A percentile compares a stretch with the other conserved stretches of the same genome.
phyloP scores from a whole-genome alignment of 2,888 invertebrate species.

The Drosophila peninsularis region DNA sequence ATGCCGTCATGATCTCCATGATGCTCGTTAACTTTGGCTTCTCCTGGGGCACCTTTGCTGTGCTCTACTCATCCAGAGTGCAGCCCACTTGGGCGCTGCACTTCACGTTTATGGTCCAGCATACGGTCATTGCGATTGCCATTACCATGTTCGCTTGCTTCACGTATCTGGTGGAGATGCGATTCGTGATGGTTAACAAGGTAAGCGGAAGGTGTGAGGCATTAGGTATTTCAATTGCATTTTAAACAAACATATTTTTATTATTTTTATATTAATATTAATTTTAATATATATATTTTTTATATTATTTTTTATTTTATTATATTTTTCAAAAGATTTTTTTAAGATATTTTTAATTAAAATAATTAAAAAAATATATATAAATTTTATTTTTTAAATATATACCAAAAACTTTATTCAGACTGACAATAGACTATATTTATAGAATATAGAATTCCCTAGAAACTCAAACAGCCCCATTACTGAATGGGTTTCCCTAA shows the following conservation, averaged over 20 bases:
- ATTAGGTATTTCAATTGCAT: too few relatives aligned
- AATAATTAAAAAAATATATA: too few relatives aligned
- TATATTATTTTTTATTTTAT: not conserved
- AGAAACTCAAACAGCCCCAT: not conserved
- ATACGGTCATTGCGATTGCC: slow-evolving; percentile 79
- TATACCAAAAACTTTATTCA: too few relatives aligned
- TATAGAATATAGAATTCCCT: not conserved
- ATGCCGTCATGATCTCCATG: slow-evolving; percentile 70
- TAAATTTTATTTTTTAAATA: too few relatives aligned
- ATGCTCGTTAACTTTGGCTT: slow-evolving; percentile 71
- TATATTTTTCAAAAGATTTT: too few relatives aligned
- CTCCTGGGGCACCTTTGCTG: slow-evolving; percentile 73
- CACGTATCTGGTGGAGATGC: slow-evolving; percentile 77
- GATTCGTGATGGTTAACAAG: slow-evolving; percentile 82
- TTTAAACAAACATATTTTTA: too few relatives aligned
- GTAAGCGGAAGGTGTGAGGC: slow-evolving; percentile 61
- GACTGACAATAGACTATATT: too few relatives aligned
- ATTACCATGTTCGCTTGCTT: slow-evolving; percentile 76
- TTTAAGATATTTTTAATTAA: too few relatives aligned
- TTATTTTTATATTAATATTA: too few relatives aligned
- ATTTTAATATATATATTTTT: not conserved
- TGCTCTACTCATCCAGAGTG: slow-evolving; percentile 71
- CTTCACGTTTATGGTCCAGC: slow-evolving; percentile 82
- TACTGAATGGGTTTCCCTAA: not conserved
- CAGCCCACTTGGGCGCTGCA: slow-evolving; percentile 75